phyloP scores from a whole-genome alignment of 2,797 vertebrate genomes.

The Mormyrus proboscirostris region DNA sequence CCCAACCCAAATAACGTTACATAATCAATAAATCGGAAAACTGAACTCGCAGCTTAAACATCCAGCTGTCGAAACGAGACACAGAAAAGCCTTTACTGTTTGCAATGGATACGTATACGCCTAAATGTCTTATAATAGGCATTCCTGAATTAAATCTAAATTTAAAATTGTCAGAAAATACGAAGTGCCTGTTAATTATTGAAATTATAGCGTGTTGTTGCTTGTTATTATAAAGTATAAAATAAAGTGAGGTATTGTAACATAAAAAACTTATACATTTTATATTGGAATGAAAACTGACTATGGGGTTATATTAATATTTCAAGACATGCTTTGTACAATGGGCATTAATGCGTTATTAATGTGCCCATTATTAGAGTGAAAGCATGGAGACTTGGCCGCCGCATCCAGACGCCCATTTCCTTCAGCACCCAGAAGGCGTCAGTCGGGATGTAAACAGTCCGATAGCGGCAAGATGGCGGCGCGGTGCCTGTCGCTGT shows the following conservation, averaged over 20 bases:
- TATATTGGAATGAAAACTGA: background rate
- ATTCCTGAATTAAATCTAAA: background rate
- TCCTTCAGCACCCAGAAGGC: slow-evolving; percentile 23
- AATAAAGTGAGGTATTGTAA: background rate
- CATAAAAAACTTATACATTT: background rate
- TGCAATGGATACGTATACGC: background rate
- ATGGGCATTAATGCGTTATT: background rate
- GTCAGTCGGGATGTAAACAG: slow-evolving; percentile 8
- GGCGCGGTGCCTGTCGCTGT: slow-evolving; percentile 10
- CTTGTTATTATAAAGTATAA: background rate
- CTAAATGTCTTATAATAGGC: background rate
- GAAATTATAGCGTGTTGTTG: background rate
- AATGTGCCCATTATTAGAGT: background rate
- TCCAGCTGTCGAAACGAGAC: background rate
- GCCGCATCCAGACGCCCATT: background rate
- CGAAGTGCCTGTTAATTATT: background rate
- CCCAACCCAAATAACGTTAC: background rate
- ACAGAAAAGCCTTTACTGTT: background rate
- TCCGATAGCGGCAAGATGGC: slow-evolving; percentile 29
- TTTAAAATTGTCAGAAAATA: background rate
- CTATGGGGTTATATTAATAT: background rate
- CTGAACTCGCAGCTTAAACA: background rate
- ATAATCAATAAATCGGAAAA: background rate
- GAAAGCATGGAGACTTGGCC: background rate
- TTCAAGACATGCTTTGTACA: background rate